These are phyloP conservation scores for Laticauda laticaudata DNA, from an alignment of 2,113 vertebrate genomes.

Conservation along the genomic window DNA sequence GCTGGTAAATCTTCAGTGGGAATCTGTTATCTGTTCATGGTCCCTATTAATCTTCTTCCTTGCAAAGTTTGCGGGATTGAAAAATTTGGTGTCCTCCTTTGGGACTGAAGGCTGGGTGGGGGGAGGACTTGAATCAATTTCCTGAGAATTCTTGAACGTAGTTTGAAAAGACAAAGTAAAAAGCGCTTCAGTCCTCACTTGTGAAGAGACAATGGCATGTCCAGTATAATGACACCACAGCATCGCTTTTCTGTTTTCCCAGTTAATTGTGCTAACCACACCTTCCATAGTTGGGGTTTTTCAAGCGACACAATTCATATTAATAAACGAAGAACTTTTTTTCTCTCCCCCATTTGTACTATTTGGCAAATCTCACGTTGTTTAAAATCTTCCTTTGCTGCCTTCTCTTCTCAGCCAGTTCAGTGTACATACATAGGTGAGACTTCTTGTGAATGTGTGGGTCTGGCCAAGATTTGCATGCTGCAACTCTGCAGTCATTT, in stretches of 20 bases:
- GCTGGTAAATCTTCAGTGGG: neutral
- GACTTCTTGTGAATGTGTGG: too few species aligned
- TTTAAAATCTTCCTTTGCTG: neutral
- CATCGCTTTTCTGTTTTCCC: neutral
- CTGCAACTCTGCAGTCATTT: neutral
- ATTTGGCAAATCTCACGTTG: neutral
- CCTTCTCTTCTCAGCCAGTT: too few species aligned
- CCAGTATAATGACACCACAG: neutral
- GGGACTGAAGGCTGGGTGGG: neutral
- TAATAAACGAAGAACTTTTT: neutral
- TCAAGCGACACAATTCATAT: neutral
- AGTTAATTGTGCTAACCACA: neutral
- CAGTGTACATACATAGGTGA: too few species aligned
- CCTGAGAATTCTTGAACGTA: neutral
- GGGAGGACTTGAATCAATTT: neutral
- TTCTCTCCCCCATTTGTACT: neutral
- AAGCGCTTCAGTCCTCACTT: neutral
- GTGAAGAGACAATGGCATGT: neutral
- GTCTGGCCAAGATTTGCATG: neutral
- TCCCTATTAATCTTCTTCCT: neutral
- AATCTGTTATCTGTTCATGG: neutral
- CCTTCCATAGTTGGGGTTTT: neutral
- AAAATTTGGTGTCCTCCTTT: too few species aligned
- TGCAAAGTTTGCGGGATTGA: neutral
- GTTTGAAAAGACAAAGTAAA: neutral